These are phyloP conservation scores for Eudyptes chrysolophus DNA, from an alignment of 2,113 vertebrate genomes.

Conservation along the genomic window DNA sequence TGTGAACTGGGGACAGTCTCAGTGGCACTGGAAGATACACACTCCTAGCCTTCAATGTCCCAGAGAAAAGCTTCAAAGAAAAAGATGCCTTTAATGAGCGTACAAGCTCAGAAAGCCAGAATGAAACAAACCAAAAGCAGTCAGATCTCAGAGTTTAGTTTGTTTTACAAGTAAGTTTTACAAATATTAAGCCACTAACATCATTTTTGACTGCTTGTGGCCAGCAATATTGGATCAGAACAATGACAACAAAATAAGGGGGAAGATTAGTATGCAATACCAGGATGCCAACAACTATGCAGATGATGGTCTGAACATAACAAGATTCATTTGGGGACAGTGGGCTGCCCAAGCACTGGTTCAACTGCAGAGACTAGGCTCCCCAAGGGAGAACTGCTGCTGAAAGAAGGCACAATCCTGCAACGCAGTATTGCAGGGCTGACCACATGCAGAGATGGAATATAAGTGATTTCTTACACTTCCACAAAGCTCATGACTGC, in stretches of 20 bases:
- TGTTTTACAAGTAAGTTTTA: background rate
- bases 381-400: background rate
- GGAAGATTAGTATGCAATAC: background rate
- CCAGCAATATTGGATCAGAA: background rate
- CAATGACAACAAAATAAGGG: background rate
- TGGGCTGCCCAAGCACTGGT: background rate
- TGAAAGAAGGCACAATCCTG: background rate
- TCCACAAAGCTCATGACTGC: background rate
- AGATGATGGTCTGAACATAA: background rate
- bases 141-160: background rate
- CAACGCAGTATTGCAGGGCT: background rate
- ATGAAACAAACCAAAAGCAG: background rate
- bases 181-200: background rate
- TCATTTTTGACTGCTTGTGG: background rate
- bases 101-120: background rate
- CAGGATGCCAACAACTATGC: background rate
- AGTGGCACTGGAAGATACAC: background rate
- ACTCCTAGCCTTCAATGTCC: background rate
- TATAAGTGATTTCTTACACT: background rate
- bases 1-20: background rate
- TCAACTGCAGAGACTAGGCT: background rate
- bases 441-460: background rate
- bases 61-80: background rate
- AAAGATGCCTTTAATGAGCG: background rate
- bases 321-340: background rate